Base-by-base conservation (phyloP, 1,140 invertebrate genomes). In the Drosophila virilis region DNA sequence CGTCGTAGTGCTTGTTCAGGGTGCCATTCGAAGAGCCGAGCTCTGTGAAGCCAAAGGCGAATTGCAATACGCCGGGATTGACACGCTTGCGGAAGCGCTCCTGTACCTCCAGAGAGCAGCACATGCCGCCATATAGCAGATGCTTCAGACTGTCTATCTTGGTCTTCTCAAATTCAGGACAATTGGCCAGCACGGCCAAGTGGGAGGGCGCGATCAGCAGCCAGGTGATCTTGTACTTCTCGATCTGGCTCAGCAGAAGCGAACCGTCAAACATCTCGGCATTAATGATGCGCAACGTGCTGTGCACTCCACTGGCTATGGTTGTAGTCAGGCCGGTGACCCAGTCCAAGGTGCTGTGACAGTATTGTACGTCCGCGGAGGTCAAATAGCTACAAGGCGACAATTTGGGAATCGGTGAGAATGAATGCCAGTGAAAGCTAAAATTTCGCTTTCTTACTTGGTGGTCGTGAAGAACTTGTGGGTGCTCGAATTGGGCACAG, bases 401-500 rank as follows among this genome's bases (percentile, higher is more conserved):
- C 2, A 13, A 12, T 10, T 48, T 12, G 22, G 38, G 4, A 28
- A 5, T 3, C 6, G 40, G 13, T 42, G 6, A 13, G n/a, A 42
- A 8, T 6, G 8, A 1, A 40, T 37, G 8, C n/a, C 12, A 12
- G 1, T 9, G 9, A 1, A 8, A 4, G 5, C 2, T 32, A 13
- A 6, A 12, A 17, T 3, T 37, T n/a, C 12, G 32, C 6, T 13
- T 1, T 46, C 69, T 61, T 55, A 74, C 72, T 50, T 69, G 28
- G 8, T 45, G 8, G 52, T 43, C 22, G 22, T 59, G 35, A 59
- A 76, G 45, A 66, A 71, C 48, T 65, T 72, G 37, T 71, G 68
- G 15, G 40, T 46, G 71, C 96, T 95, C 1, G 95, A 95, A 5
- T 96, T 90, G 82, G 94, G 93, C 0, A 96, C 96, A 32, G 96